These are phyloP conservation scores for Phenacoccus solenopsis DNA, from an alignment of 1,140 invertebrate genomes.

Conservation along the genomic window DNA sequence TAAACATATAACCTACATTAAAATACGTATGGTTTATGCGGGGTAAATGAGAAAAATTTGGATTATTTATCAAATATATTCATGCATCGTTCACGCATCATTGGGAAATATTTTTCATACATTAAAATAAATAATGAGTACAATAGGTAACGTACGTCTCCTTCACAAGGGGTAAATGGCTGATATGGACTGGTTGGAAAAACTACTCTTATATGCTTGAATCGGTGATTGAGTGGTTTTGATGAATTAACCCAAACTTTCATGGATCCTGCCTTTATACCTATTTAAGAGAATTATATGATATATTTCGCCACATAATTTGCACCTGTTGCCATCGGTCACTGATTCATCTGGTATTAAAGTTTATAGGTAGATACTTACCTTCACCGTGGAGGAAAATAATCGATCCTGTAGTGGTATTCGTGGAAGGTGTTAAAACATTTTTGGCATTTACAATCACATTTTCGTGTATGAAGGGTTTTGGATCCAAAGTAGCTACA, in stretches of 20 bases:
- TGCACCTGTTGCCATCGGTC: slow-evolving; percentile 48
- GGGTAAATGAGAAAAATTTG: too few species aligned
- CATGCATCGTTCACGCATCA: too few species aligned
- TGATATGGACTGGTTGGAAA: not conserved
- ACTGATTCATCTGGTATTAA: slow-evolving; percentile 28
- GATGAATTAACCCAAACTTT: not conserved
- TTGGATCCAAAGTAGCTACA: not conserved
- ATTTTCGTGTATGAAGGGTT: not conserved
- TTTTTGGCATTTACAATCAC: not conserved
- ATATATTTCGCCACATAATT: slow-evolving; percentile 50
- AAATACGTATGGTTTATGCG: too few species aligned
- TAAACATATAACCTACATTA: not conserved
- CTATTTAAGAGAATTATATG: slow-evolving; percentile 50
- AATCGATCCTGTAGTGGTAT: slow-evolving; percentile 36
- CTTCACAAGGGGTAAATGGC: slow-evolving; percentile 47
- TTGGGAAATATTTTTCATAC: too few species aligned
- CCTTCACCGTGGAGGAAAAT: slow-evolving; percentile 51
- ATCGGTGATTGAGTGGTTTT: not conserved
- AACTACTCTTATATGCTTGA: not conserved
- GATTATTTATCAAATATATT: too few species aligned
- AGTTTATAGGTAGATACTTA: slow-evolving; percentile 25
- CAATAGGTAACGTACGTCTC: slow-evolving; percentile 31
- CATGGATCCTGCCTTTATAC: not conserved
- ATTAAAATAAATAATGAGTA: not conserved
- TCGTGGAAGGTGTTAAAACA: not conserved